Evolutionary conservation across 2,888 invertebrate genomes (phyloP).

Genomic region (Scrobipalpa costella): DNA sequence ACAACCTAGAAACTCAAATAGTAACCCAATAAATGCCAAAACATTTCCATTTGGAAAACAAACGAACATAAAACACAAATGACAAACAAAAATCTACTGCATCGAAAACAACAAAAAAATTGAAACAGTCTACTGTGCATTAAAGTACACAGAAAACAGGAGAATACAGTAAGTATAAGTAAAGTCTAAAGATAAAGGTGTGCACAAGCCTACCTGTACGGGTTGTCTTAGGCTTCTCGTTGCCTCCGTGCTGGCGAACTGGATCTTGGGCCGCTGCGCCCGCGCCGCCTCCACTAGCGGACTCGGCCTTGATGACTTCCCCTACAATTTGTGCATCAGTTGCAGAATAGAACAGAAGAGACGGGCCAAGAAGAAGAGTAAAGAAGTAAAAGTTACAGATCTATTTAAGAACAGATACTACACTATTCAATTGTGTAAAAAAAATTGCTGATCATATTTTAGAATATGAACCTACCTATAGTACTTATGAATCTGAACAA

Average conservation of each 20-base stretch:
- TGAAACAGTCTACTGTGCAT: neutral
- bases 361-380: neutral
- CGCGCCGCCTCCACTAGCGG: slow-evolving; percentile 68
- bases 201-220: slow-evolving; percentile 79
- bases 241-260: slow-evolving; percentile 80
- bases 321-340: slow-evolving; percentile 43
- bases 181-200: neutral
- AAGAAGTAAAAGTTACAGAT: neutral
- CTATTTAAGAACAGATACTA: too few relatives aligned
- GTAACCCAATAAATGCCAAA: too few relatives aligned
- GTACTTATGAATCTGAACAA: too few relatives aligned
- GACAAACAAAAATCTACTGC: too few relatives aligned
- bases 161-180: neutral
- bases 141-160: neutral
- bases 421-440: too few relatives aligned
- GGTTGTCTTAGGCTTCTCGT: slow-evolving; percentile 85
- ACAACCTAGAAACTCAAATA: too few relatives aligned
- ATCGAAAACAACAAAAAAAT: too few relatives aligned
- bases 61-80: too few relatives aligned
- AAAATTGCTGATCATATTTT: too few relatives aligned
- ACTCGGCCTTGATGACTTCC: slow-evolving; percentile 62
- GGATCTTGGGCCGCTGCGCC: slow-evolving; percentile 63
- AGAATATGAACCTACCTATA: too few relatives aligned
- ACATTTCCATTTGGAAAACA: too few relatives aligned
- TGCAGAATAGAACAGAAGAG: slow-evolving; percentile 12